These are phyloP conservation scores for Cyrtonyx montezumae DNA, from an alignment of 2,113 vertebrate genomes.

Conservation along the genomic window DNA sequence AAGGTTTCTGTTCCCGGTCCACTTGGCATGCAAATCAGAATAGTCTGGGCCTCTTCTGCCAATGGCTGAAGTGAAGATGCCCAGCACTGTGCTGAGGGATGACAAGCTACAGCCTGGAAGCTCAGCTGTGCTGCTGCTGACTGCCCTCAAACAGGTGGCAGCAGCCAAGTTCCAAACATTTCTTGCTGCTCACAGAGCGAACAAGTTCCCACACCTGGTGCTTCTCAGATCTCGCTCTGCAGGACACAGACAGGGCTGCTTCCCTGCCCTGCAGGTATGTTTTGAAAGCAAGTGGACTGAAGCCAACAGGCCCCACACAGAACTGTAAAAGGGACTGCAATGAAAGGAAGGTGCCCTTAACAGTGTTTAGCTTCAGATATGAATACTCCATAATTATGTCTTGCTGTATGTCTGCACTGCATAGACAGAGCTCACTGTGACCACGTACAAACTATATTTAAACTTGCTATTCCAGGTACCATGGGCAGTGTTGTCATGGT, in stretches of 20 bases:
- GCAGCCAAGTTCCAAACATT: not conserved
- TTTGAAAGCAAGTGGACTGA: not conserved
- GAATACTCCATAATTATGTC: not conserved
- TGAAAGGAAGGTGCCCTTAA: not conserved
- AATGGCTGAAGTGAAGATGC: not conserved
- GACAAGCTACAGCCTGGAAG: not conserved
- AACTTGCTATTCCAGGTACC: not conserved
- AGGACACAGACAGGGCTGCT: not conserved
- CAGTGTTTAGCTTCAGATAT: not conserved
- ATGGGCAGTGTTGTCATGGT: not conserved
- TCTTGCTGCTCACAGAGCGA: not conserved
- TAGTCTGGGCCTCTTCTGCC: not conserved
- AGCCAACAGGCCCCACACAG: not conserved
- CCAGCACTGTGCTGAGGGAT: rapidly evolving
- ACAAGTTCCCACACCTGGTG: not conserved
- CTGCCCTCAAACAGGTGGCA: not conserved
- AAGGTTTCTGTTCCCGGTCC: not conserved
- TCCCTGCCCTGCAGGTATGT: not conserved
- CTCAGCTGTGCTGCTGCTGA: not conserved
- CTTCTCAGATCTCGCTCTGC: not conserved
- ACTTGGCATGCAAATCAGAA: not conserved
- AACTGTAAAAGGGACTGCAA: not conserved
- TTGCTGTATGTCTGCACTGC: not conserved
- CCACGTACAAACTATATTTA: not conserved
- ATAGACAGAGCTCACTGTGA: not conserved